phyloP scores from a whole-genome alignment of 35 echinoderm and acorn worm species.

The Stichopus chloronotus region DNA sequence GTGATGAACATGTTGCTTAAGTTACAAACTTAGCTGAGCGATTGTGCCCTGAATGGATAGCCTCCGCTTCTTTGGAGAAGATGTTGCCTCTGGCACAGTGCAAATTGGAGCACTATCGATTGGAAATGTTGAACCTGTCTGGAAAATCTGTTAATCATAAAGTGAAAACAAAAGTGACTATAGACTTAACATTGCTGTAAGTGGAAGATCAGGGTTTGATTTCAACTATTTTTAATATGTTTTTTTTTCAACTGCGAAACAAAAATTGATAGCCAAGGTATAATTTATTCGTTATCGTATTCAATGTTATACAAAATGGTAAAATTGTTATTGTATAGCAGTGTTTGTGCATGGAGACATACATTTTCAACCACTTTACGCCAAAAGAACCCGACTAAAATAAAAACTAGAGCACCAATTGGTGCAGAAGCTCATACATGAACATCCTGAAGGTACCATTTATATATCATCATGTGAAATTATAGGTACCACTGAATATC shows the following conservation, averaged over 20 bases:
- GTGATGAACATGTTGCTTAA: constrained; percentile 3
- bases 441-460: too few species aligned
- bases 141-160: neutral
- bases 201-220: constrained; percentile 2
- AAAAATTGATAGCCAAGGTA: neutral
- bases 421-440: too few species aligned
- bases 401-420: too few species aligned
- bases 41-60: neutral
- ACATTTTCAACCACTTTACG: constrained; percentile 3
- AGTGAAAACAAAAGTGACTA: constrained; percentile 4
- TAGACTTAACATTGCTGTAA: neutral
- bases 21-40: neutral
- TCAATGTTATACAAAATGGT: neutral
- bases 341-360: constrained; percentile 2
- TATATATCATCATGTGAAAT: too few species aligned
- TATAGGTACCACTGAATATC: too few species aligned
- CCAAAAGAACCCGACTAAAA: constrained; percentile 3
- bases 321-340: neutral
- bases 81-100: neutral
- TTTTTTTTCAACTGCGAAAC: neutral
- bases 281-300: constrained; percentile 10
- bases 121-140: neutral
- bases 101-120: neutral
- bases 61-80: neutral
- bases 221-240: neutral